These are phyloP conservation scores for Paragorgia papillata DNA, from an alignment of 92 coral and sea anemone species.

Conservation along the genomic window DNA sequence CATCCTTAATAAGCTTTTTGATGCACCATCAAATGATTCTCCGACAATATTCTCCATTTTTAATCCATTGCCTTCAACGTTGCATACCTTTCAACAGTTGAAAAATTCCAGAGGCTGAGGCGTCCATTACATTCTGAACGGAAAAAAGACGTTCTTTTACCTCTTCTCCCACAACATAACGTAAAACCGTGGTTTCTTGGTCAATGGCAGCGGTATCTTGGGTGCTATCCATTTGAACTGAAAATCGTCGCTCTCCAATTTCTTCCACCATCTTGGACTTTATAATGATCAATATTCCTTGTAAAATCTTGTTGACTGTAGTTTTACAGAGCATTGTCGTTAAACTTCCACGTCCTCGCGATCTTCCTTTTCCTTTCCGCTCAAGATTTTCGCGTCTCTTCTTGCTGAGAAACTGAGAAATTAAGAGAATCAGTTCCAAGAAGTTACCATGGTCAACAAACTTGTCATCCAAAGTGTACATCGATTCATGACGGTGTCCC, in stretches of 20 bases:
- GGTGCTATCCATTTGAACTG: constrained; percentile 29
- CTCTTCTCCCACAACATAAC: constrained; percentile 22
- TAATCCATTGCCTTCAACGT: constrained; percentile 15
- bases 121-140: constrained; percentile 17
- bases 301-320: constrained; percentile 22
- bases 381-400: constrained; percentile 15
- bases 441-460: constrained; percentile 35
- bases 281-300: background rate
- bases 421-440: constrained; percentile 20
- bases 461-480: constrained; percentile 25
- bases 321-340: constrained; percentile 21
- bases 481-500: constrained; percentile 31
- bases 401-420: constrained; percentile 20
- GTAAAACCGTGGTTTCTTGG: constrained; percentile 30
- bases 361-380: constrained; percentile 9
- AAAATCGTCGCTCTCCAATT: constrained; percentile 16
- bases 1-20: constrained; percentile 22
- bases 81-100: constrained; percentile 21
- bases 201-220: constrained; percentile 28
- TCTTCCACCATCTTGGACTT: constrained; percentile 5
- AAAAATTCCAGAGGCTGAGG: constrained; percentile 29
- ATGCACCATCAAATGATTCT: constrained; percentile 31
- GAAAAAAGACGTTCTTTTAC: constrained; percentile 31
- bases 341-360: constrained; percentile 21
- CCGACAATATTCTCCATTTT: constrained; percentile 30